These are phyloP conservation scores for Heterochromis multidens DNA, from an alignment of 2,113 vertebrate species.

Conservation along the genomic window DNA sequence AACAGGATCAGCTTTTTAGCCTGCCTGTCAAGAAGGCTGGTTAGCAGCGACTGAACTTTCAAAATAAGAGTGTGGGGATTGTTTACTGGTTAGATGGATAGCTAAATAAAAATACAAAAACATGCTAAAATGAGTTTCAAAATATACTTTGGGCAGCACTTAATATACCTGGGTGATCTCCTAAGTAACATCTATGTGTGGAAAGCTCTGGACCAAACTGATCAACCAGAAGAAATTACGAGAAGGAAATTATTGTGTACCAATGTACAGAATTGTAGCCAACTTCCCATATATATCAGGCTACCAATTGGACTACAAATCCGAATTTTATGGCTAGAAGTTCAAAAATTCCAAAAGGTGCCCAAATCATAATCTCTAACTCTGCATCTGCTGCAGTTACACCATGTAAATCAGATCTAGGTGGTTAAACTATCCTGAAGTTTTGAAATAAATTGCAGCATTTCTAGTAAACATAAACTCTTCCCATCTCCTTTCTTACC, in stretches of 20 bases:
- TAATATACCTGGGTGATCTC: background rate
- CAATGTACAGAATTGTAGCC: too few species aligned
- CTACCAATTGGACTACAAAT: too few species aligned
- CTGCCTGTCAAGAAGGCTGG: background rate
- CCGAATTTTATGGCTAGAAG: background rate
- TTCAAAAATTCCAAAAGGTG: background rate
- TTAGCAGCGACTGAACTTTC: background rate
- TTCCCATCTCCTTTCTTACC: conserved; percentile 57
- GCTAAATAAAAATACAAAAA: background rate
- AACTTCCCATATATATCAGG: too few species aligned
- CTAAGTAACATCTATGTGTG: background rate
- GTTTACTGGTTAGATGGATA: background rate
- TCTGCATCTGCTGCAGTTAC: too few species aligned
- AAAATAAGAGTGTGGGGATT: background rate
- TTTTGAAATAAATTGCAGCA: background rate
- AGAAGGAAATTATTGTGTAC: too few species aligned
- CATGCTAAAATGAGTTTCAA: background rate
- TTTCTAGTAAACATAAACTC: background rate
- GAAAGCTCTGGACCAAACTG: background rate
- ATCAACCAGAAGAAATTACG: background rate
- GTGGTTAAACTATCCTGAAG: too few species aligned
- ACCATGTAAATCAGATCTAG: too few species aligned
- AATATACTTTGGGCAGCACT: background rate
- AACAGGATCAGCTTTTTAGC: background rate
- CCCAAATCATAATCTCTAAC: background rate